Percentiles rank a stretch among this genome's conserved stretches.
phyloP scores from a whole-genome alignment of 2,113 vertebrate species.

The Pterocles gutturalis region DNA sequence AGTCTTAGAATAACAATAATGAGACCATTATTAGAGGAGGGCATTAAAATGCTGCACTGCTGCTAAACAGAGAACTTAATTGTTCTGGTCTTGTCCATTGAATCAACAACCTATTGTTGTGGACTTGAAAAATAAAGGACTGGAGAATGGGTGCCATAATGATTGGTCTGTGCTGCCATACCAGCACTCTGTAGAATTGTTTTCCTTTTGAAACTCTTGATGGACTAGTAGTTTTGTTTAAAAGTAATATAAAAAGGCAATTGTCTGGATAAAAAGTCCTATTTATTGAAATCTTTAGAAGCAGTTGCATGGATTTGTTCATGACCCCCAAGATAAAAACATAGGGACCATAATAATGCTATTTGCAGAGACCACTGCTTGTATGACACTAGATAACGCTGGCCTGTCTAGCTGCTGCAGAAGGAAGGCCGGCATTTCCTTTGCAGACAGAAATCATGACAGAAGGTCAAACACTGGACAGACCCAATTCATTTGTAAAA shows the following conservation, averaged over 20 bases:
- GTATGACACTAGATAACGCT: conserved; percentile 71
- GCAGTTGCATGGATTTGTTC: conserved; percentile 83
- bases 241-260: conserved; percentile 91
- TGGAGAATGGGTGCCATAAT: conserved; percentile 93
- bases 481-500: conserved; percentile 65
- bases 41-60: conserved; percentile 94
- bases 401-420: conserved; percentile 70
- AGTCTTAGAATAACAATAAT: conserved; percentile 98
- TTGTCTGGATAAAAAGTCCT: conserved; percentile 88
- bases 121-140: conserved; percentile 93
- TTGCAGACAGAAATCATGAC: conserved; percentile 73
- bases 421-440: conserved; percentile 77
- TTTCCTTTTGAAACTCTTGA: conserved; percentile 90
- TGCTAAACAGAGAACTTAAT: conserved; percentile 97
- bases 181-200: conserved; percentile 89
- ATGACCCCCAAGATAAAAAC: conserved; percentile 82
- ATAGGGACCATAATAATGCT: conserved; percentile 78
- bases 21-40: conserved; percentile 95
- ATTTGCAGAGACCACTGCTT: conserved; percentile 74
- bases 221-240: conserved; percentile 93
- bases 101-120: conserved; percentile 99
- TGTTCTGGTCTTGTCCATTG: conserved; percentile 97
- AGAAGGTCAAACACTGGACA: conserved; percentile 76
- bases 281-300: conserved; percentile 86
- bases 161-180: conserved; percentile 93